Evolutionary conservation across 1,140 invertebrate species (phyloP), one percentile per base, ranked within the genome.

Genomic region (Coelopa frigida): DNA sequence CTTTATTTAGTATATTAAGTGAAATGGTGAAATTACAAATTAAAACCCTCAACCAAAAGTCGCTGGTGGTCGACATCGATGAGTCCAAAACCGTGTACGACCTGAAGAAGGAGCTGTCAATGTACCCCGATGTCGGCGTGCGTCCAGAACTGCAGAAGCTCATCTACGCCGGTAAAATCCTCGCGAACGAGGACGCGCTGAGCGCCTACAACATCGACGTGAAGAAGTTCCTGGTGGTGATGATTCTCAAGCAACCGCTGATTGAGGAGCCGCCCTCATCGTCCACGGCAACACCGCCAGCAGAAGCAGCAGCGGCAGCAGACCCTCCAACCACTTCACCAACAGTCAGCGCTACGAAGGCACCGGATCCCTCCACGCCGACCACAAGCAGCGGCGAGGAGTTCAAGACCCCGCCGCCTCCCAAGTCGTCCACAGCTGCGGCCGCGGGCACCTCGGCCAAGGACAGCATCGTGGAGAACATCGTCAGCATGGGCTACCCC

Each of bases 181-280:
- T 95, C 54, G 80, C 79, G 44, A 92, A 96, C 76, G 88, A 91
- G 48, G 83, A 83, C 56, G 77, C 80, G 47, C 59, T 94, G 46
- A 80, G 78, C 55, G 84, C 86, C 54, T 94, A 93, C 73, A 89
- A 91, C 68, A 93, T 95, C 68, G 91, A 96, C 72, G 90, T 94
- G 61, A 93, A 90, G 61, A 97, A 95, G 73, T 97, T 96, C 73
- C 84, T 97, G 68, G 93, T 97, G 57, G 87, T 96, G 52, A 95
- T 97, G 90, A 45, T 45, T 53, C 29, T 51, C 14, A 47, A 47
- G 18, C 44, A 51, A 20, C 44, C 47, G 3, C 24, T 41, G 31
- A 36, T 23, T 5, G 47, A 39, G 14, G 12, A 41, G 33, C 15
- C 36, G 12, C 17, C 37, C 20, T 15, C 42, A 7, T 15, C 42